Evolutionary conservation across 1,140 invertebrate genomes (phyloP), one percentile per base, ranked within the genome.

Genomic region (Oreohelix idahoensis): DNA sequence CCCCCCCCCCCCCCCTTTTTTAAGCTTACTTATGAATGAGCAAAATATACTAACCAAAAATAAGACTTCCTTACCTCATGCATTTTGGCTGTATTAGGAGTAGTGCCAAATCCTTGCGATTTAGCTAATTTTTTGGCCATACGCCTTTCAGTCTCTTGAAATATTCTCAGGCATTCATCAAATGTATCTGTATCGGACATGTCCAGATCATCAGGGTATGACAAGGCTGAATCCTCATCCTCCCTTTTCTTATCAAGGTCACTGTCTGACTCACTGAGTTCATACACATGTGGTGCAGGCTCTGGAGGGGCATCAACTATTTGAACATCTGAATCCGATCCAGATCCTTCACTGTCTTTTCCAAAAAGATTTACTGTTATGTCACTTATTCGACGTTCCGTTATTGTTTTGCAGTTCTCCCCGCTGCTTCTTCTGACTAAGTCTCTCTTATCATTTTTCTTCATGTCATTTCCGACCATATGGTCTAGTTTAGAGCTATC

Each of bases 141-240:
- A 76, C 84, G 83, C 63, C 49, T 82, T 74, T 75, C 78, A 29
- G 69, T 81, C 84, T 95, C 94, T 92, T 95, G 94, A 87, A 96
- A 96, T 84, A 96, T 96, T 90, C 94, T 95, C 79, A 95, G 93
- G 89, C 96, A 96, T 89, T 96, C 95, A 80, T 95, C 94, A 89
- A 94, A 94, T 17, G 95, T 93, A 85, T 95, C 94, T 38, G 94
- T 93, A 83, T 95, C 94, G n/a, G 80, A 81, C 49, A 82, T 23
- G 15, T 58, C 1, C 58, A 75, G 51, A 36, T 58, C 35, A 39
- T 51, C 49, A 58, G 45, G 13, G 5, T 13, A 36, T 20, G 58
- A 38, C 15, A 63, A 38, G 1, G 51, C 8, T 49, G 26, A 11
- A 53, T n/a, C 5, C 2, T 42, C 17, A 8, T 79, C 77, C 32